phyloP scores from a whole-genome alignment of 2,797 vertebrate species.

The Hapalemur alaotrensis region DNA sequence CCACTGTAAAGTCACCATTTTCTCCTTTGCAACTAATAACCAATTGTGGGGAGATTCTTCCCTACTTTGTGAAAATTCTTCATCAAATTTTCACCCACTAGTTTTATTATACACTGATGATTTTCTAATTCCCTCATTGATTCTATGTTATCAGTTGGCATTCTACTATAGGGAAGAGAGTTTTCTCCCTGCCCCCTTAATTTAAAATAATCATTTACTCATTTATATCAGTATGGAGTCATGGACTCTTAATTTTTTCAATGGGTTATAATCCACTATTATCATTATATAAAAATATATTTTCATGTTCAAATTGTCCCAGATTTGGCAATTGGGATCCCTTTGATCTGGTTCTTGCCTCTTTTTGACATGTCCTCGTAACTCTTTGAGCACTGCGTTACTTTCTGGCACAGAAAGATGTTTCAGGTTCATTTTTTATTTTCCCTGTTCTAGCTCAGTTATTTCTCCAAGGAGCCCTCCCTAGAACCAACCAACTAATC shows the following conservation, averaged over 20 bases:
- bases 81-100: not conserved
- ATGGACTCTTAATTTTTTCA: not conserved
- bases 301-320: not conserved
- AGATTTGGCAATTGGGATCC: not conserved
- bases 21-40: not conserved
- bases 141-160: not conserved
- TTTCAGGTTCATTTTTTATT: not conserved
- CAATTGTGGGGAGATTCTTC: not conserved
- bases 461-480: not conserved
- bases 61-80: not conserved
- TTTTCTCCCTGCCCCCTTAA: not conserved
- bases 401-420: not conserved
- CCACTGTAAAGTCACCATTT: not conserved
- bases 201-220: not conserved
- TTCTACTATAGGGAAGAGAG: not conserved
- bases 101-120: not conserved
- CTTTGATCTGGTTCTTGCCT: not conserved
- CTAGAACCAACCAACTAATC: not conserved
- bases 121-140: not conserved
- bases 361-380: not conserved
- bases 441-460: not conserved
- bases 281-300: not conserved
- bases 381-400: not conserved
- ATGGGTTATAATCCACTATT: not conserved
- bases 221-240: not conserved